Evolutionary conservation across 2,888 invertebrate species (phyloP).

Genomic region (Agrotis segetum): DNA sequence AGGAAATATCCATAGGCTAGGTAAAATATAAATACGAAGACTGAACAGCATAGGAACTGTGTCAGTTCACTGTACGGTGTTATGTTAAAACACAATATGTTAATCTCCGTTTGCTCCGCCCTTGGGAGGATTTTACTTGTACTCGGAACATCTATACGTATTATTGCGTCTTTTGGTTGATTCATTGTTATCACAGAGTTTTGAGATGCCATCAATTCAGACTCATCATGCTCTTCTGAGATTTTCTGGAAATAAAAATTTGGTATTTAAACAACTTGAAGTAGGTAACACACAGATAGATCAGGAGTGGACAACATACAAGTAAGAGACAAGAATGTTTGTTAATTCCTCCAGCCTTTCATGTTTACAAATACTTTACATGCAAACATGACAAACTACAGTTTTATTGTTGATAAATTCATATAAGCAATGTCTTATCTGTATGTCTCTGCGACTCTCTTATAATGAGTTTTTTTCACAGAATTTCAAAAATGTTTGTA

Average conservation of each 20-base stretch:
- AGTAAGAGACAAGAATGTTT: background rate
- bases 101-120: constrained; percentile 86
- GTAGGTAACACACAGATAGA: background rate
- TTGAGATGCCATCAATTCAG: constrained; percentile 24
- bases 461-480: background rate
- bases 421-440: background rate
- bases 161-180: constrained; percentile 79
- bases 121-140: constrained; percentile 57
- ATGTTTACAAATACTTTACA: constrained; percentile 4
- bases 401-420: background rate
- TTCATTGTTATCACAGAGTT: constrained; percentile 61
- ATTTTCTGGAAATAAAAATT: constrained; percentile 40
- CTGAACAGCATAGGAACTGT: constrained; percentile 95
- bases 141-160: constrained; percentile 77
- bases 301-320: background rate
- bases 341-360: background rate
- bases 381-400: background rate
- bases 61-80: constrained; percentile 92
- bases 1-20: constrained; percentile 97
- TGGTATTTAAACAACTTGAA: background rate
- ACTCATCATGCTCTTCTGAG: constrained; percentile 38
- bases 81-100: constrained; percentile 94
- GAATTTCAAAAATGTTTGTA: background rate
- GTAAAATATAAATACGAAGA: constrained; percentile 96
- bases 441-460: background rate